Percentiles rank a stretch among this genome's conserved stretches.
Conservation (phyloP, 2,888 invertebrate species). For the Drosophila colorata region DNA sequence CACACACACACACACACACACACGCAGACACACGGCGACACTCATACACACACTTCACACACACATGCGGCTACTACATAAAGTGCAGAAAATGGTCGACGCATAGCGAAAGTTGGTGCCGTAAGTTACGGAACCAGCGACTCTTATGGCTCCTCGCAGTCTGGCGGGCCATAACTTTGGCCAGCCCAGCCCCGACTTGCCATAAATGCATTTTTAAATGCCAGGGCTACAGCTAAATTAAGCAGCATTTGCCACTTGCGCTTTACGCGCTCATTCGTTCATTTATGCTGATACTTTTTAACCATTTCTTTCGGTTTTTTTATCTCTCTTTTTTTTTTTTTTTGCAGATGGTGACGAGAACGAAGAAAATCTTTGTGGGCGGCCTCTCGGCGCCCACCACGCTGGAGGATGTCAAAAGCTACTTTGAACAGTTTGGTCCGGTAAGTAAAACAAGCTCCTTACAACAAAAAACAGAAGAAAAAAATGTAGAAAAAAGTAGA, state of each 20-base stretch:
- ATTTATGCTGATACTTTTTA: conserved; percentile 35
- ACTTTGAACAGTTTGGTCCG: conserved; percentile 99
- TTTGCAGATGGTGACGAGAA: conserved; percentile 99
- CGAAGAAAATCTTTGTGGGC: conserved; percentile 99
- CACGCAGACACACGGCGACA: conserved; percentile 19
- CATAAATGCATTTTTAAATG: conserved; percentile 76
- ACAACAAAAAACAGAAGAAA: too few species aligned
- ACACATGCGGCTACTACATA: conserved; percentile 64
- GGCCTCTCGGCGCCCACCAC: conserved; percentile 99
- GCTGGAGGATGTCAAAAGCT: conserved; percentile 99
- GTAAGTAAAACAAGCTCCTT: conserved; percentile 88
- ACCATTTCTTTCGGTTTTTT: conserved; percentile 18
- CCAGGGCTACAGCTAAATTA: conserved; percentile 55
- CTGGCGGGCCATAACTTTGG: conserved; percentile 67
- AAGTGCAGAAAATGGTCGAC: conserved; percentile 75
- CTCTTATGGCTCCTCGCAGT: conserved; percentile 56
- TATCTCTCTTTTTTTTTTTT: background rate
- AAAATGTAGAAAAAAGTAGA: background rate
- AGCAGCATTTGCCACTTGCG: conserved; percentile 50
- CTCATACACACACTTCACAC: conserved; percentile 17
- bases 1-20: conserved; percentile 41
- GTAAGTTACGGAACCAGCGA: conserved; percentile 66
- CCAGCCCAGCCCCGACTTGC: conserved; percentile 12
- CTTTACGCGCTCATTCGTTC: conserved; percentile 43
- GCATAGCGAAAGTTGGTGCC: conserved; percentile 72